Evolutionary conservation across 2,797 vertebrate species (phyloP).

Genomic region (Basileuterus tristriatus): DNA sequence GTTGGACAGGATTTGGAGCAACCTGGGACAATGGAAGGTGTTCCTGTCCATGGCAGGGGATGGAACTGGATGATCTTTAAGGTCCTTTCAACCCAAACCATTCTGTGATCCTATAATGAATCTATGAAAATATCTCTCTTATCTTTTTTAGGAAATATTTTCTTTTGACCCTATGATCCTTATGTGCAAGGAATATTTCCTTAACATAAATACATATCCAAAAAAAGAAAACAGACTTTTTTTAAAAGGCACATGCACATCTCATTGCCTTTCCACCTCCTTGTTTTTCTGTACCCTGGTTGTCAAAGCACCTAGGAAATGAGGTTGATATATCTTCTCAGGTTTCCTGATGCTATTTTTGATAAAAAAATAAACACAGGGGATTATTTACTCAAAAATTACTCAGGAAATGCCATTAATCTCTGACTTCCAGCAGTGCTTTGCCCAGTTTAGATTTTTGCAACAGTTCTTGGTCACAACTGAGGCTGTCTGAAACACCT

Average conservation of each 20-base stretch:
- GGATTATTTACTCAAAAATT: neutral
- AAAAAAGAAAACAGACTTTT: neutral
- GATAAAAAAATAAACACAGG: neutral
- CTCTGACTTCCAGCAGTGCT: neutral
- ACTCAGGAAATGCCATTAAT: neutral
- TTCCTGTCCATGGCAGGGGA: neutral
- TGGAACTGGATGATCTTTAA: neutral
- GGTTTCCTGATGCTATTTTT: neutral
- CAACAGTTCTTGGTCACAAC: neutral
- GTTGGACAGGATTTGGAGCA: neutral
- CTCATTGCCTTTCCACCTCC: neutral
- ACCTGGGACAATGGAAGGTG: rapidly evolving
- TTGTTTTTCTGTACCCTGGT: neutral
- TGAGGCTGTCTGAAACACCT: neutral
- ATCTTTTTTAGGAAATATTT: neutral
- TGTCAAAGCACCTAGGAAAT: neutral
- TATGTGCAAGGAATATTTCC: neutral
- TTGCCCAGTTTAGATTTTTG: neutral
- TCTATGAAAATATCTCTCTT: neutral
- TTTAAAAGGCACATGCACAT: neutral
- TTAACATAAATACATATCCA: neutral
- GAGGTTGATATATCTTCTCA: neutral
- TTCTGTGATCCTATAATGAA: neutral
- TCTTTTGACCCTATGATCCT: neutral
- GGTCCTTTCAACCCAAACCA: neutral